Percentiles rank a stretch among this genome's conserved stretches.
These are phyloP conservation scores for Cynopterus sphinx DNA, from an alignment of 2,797 vertebrate genomes.

Conservation along the genomic window DNA sequence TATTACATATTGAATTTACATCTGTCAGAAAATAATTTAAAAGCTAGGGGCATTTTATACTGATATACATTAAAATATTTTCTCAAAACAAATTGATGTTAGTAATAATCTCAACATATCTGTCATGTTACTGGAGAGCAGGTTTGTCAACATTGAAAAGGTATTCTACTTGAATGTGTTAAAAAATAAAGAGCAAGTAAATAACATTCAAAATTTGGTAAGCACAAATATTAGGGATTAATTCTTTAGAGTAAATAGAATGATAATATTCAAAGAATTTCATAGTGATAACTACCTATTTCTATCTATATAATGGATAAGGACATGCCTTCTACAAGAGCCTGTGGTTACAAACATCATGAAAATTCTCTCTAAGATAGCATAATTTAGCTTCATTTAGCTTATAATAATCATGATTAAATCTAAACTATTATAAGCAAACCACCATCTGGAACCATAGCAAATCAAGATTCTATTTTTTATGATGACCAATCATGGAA, in stretches of 20 bases:
- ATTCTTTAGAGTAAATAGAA: slow-evolving; percentile 57
- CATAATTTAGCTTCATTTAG: slow-evolving; percentile 61
- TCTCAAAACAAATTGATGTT: slow-evolving; percentile 69
- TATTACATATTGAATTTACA: slow-evolving; percentile 76
- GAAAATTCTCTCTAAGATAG: slow-evolving; percentile 51
- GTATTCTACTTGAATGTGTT: background rate
- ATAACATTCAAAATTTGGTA: slow-evolving; percentile 46
- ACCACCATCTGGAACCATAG: slow-evolving; percentile 61
- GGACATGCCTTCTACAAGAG: background rate
- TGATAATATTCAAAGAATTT: slow-evolving; percentile 32
- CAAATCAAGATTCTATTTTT: slow-evolving; percentile 74
- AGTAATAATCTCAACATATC: slow-evolving; percentile 60
- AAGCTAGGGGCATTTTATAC: slow-evolving; percentile 59
- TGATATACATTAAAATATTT: slow-evolving; percentile 58
- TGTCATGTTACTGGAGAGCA: background rate
- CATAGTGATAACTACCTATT: background rate
- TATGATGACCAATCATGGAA: slow-evolving; percentile 58
- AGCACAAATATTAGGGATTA: slow-evolving; percentile 41
- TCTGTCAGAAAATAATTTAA: slow-evolving; percentile 74
- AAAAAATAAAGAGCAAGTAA: slow-evolving; percentile 66
- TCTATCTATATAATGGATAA: slow-evolving; percentile 11
- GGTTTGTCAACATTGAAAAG: background rate
- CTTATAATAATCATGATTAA: slow-evolving; percentile 67
- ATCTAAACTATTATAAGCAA: slow-evolving; percentile 72
- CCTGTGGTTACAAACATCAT: slow-evolving; percentile 24